A percentile compares a stretch with the other conserved stretches of the same genome.
These are phyloP conservation scores for Dicyrtomina minuta DNA, from an alignment of 2,888 invertebrate genomes.

Conservation along the genomic window DNA sequence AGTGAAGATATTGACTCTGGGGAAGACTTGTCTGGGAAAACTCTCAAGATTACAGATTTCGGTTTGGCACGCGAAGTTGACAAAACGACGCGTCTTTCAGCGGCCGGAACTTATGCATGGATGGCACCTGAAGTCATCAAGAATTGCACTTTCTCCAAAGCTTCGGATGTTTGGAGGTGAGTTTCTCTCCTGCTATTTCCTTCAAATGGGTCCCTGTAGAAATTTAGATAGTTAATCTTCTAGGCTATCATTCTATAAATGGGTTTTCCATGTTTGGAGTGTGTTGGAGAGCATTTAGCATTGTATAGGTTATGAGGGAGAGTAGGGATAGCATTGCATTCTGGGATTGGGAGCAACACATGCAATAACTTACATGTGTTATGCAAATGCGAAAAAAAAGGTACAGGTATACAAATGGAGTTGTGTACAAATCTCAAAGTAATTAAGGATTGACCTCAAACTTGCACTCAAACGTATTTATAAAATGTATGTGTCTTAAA, in stretches of 20 bases:
- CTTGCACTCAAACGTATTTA: no score
- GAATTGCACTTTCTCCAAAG: slow-evolving; percentile 84
- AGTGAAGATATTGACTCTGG: slow-evolving; percentile 63
- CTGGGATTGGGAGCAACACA: no score
- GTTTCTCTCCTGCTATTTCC: not conserved
- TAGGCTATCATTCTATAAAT: not conserved
- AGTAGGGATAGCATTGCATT: no score
- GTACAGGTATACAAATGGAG: no score
- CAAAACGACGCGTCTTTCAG: slow-evolving; percentile 95
- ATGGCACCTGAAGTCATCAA: slow-evolving; percentile 98
- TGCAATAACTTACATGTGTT: no score
- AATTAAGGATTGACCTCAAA: no score
- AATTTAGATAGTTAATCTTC: not conserved
- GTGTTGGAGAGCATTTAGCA: no score
- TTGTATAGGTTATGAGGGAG: no score
- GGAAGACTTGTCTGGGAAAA: slow-evolving; percentile 83
- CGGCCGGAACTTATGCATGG: slow-evolving; percentile 98
- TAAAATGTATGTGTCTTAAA: no score
- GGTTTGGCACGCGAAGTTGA: slow-evolving; percentile 93
- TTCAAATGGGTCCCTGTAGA: not conserved
- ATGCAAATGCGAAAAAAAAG: no score
- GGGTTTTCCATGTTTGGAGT: not conserved
- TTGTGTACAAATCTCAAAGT: no score
- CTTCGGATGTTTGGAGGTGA: slow-evolving; percentile 92
- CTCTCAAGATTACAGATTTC: slow-evolving; percentile 95